Conservation (phyloP, 2,888 invertebrate genomes). For the Julus scanicus region DNA sequence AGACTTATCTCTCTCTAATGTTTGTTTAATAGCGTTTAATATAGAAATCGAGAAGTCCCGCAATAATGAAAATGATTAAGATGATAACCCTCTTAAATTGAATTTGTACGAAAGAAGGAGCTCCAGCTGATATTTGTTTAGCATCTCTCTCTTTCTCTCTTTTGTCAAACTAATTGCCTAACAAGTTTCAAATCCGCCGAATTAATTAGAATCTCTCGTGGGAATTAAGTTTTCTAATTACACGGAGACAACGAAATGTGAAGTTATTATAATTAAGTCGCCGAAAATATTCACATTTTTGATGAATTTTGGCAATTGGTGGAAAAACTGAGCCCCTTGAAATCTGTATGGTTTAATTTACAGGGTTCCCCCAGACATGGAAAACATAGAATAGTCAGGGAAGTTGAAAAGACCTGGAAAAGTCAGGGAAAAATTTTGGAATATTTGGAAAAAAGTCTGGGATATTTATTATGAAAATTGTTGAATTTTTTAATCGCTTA, state of each 20-base stretch:
- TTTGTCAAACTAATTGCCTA: not conserved
- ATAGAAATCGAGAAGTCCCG: not conserved
- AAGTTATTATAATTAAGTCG: not conserved
- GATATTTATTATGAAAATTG: no score
- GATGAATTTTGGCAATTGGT: not conserved
- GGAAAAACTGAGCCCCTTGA: not conserved
- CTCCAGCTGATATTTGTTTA: not conserved
- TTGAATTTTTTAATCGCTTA: no score
- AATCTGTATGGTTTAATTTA: not conserved
- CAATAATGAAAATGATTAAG: not conserved
- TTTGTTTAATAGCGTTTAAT: not conserved
- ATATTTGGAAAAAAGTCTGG: not conserved
- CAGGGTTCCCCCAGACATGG: not conserved
- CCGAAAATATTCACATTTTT: not conserved
- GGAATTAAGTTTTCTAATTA: not conserved
- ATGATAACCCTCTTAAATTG: not conserved
- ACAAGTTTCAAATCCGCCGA: not conserved
- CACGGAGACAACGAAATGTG: not conserved
- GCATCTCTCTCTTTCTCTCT: not conserved
- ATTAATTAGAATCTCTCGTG: not conserved
- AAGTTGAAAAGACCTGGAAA: no score
- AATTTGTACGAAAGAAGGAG: no score
- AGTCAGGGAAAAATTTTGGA: not conserved
- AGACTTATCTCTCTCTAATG: not conserved
- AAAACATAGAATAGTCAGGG: no score